Evolutionary conservation across 1,140 invertebrate species (phyloP), one percentile per base, ranked within the genome.

Genomic region (Pinna nobilis): DNA sequence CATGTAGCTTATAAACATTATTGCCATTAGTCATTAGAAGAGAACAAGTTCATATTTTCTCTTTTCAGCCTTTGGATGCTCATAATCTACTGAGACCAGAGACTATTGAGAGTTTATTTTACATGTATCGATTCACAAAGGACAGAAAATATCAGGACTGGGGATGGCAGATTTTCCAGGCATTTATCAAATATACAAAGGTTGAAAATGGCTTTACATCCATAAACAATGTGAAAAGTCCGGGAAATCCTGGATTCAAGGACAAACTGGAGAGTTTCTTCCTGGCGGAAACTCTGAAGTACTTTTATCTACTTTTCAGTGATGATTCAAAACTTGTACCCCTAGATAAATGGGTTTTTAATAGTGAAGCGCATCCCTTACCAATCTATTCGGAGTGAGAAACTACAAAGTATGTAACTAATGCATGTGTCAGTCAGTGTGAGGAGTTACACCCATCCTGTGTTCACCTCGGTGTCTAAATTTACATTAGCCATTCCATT

Each of bases 271-370:
- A 99, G 89, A 98, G 96, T 89, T 99, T 97, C 91, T 98, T 98
- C 90, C 91, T 99, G 55, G 97, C 97, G 20, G 98, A 99, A 91
- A 99, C 97, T 33, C 92, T 99, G 28, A 99, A 99, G 94, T 99
- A 99, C 90, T 92, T 99, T 70, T 99, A 98, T 90, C 92, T 99
- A 79, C 91, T 99, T 74, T 99, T 98, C 92, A 95, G 96, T 69
- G 97, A 99, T 80, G 97, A 99, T 57, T 64, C 68, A 84, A 93
- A 93, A 67, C 91, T 98, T 67, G 92, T 99, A 76, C 93, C 95
- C 4, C 91, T 99, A 33, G 95, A 99, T 88, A 93, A 98, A 81
- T 99, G 96, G 96, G 97, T 99, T 5, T 97, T 99, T 90, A 99
- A 99, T 87, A 99, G 97, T 0, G 98, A 99, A 91, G 98, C 96